Evolutionary conservation across 2,888 invertebrate species (phyloP).

Genomic region (Tortricodes alternella): DNA sequence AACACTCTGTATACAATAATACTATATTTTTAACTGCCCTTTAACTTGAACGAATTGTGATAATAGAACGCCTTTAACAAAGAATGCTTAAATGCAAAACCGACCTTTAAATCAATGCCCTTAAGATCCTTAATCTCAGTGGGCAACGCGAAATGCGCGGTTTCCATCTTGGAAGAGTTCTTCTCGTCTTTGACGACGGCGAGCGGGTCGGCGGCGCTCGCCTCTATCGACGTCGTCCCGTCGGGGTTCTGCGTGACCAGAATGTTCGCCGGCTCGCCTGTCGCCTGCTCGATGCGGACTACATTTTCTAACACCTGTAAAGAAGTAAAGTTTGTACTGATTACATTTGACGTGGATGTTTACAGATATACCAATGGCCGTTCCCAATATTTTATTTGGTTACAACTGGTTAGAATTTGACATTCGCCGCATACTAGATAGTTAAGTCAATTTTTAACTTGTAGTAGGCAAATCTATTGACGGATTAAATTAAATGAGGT

Average conservation of each 20-base stretch:
- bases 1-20: slow-evolving; percentile 52
- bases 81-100: neutral
- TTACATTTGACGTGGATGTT: too few relatives aligned
- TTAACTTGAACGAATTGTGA: too few relatives aligned
- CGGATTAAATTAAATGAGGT: too few relatives aligned
- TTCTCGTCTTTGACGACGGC: slow-evolving; percentile 83
- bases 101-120: slow-evolving; percentile 74
- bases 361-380: too few relatives aligned
- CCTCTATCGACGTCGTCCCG: slow-evolving; percentile 78
- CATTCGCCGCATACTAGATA: too few relatives aligned
- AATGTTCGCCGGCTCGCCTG: slow-evolving; percentile 77
- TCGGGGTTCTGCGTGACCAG: slow-evolving; percentile 78
- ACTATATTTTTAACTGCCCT: neutral
- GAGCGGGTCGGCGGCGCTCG: slow-evolving; percentile 67
- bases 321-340: neutral
- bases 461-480: too few relatives aligned
- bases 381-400: too few relatives aligned
- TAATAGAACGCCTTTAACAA: neutral
- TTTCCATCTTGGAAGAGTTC: slow-evolving; percentile 59
- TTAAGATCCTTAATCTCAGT: slow-evolving; percentile 78
- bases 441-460: too few relatives aligned
- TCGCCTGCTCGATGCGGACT: slow-evolving; percentile 77
- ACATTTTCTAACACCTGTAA: slow-evolving; percentile 77
- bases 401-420: too few relatives aligned
- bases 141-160: slow-evolving; percentile 75